Evolutionary conservation across 2,888 invertebrate species (phyloP).

Genomic region (Stenurella melanura): DNA sequence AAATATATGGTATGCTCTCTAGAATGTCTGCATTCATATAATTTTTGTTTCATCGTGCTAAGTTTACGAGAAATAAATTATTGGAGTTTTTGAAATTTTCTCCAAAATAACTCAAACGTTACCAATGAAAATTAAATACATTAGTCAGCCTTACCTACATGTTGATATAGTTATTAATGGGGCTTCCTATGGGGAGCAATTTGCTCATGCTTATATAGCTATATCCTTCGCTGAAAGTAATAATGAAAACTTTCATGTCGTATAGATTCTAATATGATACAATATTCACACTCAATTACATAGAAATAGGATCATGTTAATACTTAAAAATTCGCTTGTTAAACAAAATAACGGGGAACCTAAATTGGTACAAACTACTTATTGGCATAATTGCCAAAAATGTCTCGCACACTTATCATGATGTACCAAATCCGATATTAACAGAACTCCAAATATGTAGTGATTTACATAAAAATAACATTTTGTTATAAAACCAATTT

Average conservation of each 20-base stretch:
- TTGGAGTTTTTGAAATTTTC: too few species aligned
- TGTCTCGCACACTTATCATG: background rate
- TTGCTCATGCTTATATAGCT: too few species aligned
- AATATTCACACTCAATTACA: too few species aligned
- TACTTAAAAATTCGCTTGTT: background rate
- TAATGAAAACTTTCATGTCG: background rate
- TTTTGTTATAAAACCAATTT: background rate
- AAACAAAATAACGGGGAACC: background rate
- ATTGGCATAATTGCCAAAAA: background rate
- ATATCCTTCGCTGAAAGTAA: background rate
- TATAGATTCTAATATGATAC: background rate
- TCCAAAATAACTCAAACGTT: too few species aligned
- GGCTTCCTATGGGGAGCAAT: too few species aligned
- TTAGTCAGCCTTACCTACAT: too few species aligned
- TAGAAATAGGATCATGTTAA: background rate
- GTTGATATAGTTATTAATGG: too few species aligned
- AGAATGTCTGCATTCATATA: too few species aligned
- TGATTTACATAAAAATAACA: conserved; percentile 15
- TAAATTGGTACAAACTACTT: background rate
- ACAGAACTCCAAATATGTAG: conserved; percentile 7
- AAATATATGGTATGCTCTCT: too few species aligned
- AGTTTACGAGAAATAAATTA: too few species aligned
- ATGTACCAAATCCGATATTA: background rate
- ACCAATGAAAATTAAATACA: too few species aligned
- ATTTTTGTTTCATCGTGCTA: too few species aligned